Evolutionary conservation across 2,113 vertebrate species (phyloP), one percentile per base, ranked within the genome.

Genomic region (Canis aureus): DNA sequence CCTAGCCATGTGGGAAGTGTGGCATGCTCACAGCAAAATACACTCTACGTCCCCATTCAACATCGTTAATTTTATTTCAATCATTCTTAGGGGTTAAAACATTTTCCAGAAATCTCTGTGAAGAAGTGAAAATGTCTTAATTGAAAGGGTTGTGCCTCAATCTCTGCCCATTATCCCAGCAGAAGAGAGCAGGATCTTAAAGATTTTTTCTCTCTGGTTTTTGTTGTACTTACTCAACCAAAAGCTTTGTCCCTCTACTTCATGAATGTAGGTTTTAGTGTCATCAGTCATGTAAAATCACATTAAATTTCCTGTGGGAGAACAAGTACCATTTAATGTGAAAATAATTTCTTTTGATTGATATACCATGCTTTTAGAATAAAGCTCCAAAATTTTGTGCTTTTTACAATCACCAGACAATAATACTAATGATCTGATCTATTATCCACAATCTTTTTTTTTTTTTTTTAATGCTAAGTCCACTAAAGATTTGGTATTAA

Each of bases 381-480:
- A 51, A 0, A 38, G 78, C 95, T 97, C 92, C 64, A 98, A 91
- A 98, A 96, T 92, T 55, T 89, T 97, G 13, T 82, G 76, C 69
- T 93, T 69, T 91, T 69, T 83, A 97, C n/a, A 96, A 93, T 97
- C 88, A 94, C 60, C 25, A 97, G 91, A 95, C 74, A 98, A 51
- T 89, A 82, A 59, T 90, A 84, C 43, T 98, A 98, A 98, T 97
- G n/a, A 49, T 67, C 93, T 97, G 82, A 51, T 95, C 91, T 94
- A 97, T 97, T 97, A 97, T 16, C 57, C 78, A 82, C 81, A 93
- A 64, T 94, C 57, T 73, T 79, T 98, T 78, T 43, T 96, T n/a
- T 59, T 59, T 51, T 98, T 78, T 43, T 96, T 43, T 59, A 38
- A 27, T 79, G 51, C 5, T 80, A 87, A 90, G 6, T 59, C 25